Conservation (phyloP, 1,140 invertebrate genomes). For the Zaprionus nigranus region DNA sequence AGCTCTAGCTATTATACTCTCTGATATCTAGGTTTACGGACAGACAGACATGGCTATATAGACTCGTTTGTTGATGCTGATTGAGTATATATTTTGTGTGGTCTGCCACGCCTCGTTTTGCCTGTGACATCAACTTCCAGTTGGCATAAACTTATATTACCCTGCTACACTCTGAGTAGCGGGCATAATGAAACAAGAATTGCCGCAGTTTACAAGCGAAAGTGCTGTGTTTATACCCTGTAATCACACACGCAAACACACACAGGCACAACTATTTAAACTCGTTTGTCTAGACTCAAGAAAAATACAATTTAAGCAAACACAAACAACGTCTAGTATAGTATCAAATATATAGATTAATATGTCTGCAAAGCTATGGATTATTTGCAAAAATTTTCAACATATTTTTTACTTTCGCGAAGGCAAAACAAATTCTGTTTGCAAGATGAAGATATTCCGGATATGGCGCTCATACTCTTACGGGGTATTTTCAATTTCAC, state of each 20-base stretch:
- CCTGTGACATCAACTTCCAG: no score
- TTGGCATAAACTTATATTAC: no score
- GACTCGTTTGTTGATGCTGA: no score
- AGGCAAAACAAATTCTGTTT: not conserved
- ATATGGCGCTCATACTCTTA: not conserved
- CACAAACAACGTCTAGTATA: not conserved
- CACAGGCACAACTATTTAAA: not conserved
- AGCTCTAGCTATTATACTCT: no score
- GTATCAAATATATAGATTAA: slow-evolving; percentile 1
- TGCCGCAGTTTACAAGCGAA: slow-evolving; percentile 12
- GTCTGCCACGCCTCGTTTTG: no score
- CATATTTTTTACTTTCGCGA: not conserved
- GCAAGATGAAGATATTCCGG: not conserved
- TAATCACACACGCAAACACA: not conserved
- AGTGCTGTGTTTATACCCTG: slow-evolving; percentile 24
- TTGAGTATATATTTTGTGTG: no score
- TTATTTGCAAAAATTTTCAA: not conserved
- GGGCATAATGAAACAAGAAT: slow-evolving; percentile 14
- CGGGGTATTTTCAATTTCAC: slow-evolving; percentile 16
- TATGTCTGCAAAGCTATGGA: not conserved
- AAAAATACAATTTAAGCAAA: not conserved
- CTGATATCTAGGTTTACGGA: no score
- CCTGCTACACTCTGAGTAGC: no score
- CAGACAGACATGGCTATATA: no score
- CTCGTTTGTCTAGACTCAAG: slow-evolving; percentile 8